Conservation (phyloP, 2,113 vertebrate species). For the Gyps fulvus region DNA sequence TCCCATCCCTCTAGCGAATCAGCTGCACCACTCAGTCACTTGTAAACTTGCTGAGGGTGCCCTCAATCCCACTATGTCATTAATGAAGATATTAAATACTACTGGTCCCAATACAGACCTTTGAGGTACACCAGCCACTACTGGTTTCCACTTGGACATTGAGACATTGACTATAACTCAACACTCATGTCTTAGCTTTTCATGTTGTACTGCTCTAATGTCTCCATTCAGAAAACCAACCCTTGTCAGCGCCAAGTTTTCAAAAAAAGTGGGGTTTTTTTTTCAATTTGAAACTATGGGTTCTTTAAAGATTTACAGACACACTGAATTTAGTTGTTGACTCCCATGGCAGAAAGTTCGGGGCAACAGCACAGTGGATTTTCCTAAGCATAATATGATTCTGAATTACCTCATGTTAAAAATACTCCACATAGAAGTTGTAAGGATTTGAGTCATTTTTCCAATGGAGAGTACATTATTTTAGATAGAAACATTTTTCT, state of each 20-base stretch:
- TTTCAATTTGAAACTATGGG: not conserved
- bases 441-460: not conserved
- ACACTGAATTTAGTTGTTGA: not conserved
- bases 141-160: not conserved
- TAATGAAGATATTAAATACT: not conserved
- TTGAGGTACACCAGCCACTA: not conserved
- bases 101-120: not conserved
- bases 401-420: not conserved
- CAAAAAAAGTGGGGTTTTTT: no score
- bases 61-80: not conserved
- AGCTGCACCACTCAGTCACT: not conserved
- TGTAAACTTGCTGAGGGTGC: not conserved
- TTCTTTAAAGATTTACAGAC: not conserved
- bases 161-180: not conserved
- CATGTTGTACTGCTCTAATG: not conserved
- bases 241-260: not conserved
- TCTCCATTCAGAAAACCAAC: not conserved
- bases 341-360: not conserved
- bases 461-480: not conserved
- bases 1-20: not conserved
- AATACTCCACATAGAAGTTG: not conserved
- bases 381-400: not conserved
- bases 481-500: not conserved
- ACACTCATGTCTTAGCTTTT: not conserved
- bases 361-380: not conserved